Percentiles rank a stretch among this genome's conserved stretches.
Evolutionary conservation across 2,797 vertebrate species (phyloP).

Genomic region (Hypotaenidia okinawae): DNA sequence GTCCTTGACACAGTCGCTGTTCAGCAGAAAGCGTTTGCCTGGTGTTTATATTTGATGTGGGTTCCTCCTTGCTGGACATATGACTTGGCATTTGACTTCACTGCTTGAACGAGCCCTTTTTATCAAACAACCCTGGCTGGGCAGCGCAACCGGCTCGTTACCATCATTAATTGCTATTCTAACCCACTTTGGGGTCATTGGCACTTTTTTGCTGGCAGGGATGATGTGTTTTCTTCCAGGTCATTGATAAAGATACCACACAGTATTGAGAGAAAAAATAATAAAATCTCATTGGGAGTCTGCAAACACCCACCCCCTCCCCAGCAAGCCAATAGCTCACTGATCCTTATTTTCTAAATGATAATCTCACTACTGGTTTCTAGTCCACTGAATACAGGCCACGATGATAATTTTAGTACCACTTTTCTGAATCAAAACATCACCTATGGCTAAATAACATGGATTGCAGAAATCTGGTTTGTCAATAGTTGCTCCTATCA

Average conservation of each 20-base stretch:
- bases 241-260: background rate
- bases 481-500: background rate
- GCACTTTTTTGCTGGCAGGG: background rate
- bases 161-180: background rate
- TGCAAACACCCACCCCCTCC: no score
- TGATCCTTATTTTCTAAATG: background rate
- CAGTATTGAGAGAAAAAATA: background rate
- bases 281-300: accelerated
- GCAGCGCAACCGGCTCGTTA: background rate
- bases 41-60: background rate
- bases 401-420: background rate
- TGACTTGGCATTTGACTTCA: slow-evolving; percentile 25
- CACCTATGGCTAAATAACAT: background rate
- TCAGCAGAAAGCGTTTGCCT: slow-evolving; percentile 26
- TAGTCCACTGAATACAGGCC: background rate
- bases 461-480: background rate
- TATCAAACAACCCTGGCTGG: background rate
- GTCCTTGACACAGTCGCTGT: background rate
- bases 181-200: background rate
- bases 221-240: background rate
- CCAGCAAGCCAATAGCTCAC: background rate
- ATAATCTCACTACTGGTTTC: background rate
- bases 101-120: slow-evolving; percentile 10
- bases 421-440: background rate
- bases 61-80: background rate